These are phyloP conservation scores for Etheostoma nigrum DNA, from an alignment of 2,797 vertebrate genomes.

Conservation along the genomic window DNA sequence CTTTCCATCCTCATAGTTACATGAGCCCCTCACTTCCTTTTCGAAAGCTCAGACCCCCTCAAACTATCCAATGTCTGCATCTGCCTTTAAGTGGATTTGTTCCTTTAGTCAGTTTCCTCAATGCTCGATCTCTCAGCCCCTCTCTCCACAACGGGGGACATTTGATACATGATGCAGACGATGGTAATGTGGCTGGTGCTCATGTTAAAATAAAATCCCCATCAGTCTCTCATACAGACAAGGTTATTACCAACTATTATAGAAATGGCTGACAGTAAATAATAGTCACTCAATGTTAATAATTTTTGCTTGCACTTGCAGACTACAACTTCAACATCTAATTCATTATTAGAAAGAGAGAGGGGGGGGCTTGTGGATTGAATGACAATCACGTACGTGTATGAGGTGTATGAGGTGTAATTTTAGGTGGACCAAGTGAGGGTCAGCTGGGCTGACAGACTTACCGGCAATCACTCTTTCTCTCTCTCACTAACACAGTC, in stretches of 20 bases:
- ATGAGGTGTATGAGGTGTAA: conserved; percentile 43
- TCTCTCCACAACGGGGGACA: conserved; percentile 47
- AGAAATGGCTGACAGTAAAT: conserved; percentile 65
- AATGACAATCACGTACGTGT: conserved; percentile 47
- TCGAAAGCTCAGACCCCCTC: conserved; percentile 32
- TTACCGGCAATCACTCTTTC: conserved; percentile 51
- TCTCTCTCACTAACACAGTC: neutral
- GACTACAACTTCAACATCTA: too few relatives aligned
- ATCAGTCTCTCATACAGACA: conserved; percentile 59
- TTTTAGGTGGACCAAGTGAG: conserved; percentile 59
- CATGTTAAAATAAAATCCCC: conserved; percentile 79
- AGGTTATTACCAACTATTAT: conserved; percentile 68
- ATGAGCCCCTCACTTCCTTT: conserved; percentile 42
- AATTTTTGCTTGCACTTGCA: too few relatives aligned
- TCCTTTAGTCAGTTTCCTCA: conserved; percentile 39
- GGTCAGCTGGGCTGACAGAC: conserved; percentile 30
- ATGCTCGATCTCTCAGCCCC: conserved; percentile 56
- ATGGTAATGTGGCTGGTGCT: conserved; percentile 64
- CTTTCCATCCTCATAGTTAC: conserved; percentile 22
- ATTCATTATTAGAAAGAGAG: too few relatives aligned
- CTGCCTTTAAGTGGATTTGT: conserved; percentile 60
- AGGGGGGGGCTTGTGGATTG: neutral
- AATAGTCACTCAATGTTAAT: conserved; percentile 46
- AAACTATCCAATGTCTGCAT: conserved; percentile 55
- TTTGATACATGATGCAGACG: conserved; percentile 70